These are phyloP conservation scores for Ormyrus thymus DNA, from an alignment of 2,888 invertebrate genomes.

Conservation along the genomic window DNA sequence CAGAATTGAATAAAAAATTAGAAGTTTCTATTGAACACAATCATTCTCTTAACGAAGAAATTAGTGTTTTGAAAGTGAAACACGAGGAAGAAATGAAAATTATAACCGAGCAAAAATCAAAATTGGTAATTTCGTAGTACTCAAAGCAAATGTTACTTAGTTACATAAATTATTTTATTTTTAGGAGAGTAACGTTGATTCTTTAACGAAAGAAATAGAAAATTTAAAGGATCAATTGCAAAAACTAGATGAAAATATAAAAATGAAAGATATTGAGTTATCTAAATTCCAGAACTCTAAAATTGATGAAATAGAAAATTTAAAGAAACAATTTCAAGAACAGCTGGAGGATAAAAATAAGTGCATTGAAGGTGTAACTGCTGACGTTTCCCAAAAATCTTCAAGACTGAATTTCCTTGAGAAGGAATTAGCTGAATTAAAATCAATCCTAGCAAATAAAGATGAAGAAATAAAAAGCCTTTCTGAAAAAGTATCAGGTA, in stretches of 20 bases:
- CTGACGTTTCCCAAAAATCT: slow-evolving; percentile 62
- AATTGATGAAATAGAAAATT: slow-evolving; percentile 65
- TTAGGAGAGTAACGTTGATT: slow-evolving; percentile 74
- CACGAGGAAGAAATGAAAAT: slow-evolving; percentile 76
- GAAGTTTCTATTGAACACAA: slow-evolving; percentile 77
- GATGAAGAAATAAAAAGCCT: slow-evolving; percentile 69
- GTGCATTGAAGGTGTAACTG: slow-evolving; percentile 64
- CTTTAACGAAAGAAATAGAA: slow-evolving; percentile 78
- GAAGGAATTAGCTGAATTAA: slow-evolving; percentile 66
- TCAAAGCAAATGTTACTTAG: neutral
- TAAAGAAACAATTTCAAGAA: slow-evolving; percentile 67
- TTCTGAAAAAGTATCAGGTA: slow-evolving; percentile 67
- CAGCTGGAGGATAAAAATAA: slow-evolving; percentile 68
- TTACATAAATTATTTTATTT: slow-evolving; percentile 8
- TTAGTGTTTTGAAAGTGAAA: slow-evolving; percentile 73
- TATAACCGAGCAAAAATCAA: slow-evolving; percentile 66
- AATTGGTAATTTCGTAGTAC: slow-evolving; percentile 63
- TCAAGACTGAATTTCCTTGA: slow-evolving; percentile 65
- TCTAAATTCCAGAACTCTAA: slow-evolving; percentile 66
- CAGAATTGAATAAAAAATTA: slow-evolving; percentile 77
- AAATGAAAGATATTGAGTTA: slow-evolving; percentile 78
- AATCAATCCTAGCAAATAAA: slow-evolving; percentile 65
- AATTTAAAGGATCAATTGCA: slow-evolving; percentile 79
- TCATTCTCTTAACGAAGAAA: slow-evolving; percentile 76
- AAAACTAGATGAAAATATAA: slow-evolving; percentile 77